Conservation (phyloP, 2,797 vertebrate species). For the Ctenochaetus hawaiiensis region DNA sequence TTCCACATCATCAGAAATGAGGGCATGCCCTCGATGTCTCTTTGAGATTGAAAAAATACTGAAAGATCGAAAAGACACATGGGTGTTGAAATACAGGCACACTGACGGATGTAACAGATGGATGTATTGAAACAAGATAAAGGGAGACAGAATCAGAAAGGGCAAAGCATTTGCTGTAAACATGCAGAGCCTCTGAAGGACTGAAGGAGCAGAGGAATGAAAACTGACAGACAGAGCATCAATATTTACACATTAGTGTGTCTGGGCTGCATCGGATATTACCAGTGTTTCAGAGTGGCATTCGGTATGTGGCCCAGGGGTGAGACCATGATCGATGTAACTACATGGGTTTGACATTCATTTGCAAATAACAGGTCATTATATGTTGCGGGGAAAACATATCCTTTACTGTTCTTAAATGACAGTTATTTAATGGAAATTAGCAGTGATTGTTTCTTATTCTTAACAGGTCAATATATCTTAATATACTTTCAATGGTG, state of each 20-base stretch:
- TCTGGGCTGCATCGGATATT: not conserved
- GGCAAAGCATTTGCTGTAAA: constrained; percentile 5
- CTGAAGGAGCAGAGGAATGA: not conserved
- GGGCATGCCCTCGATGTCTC: too few species aligned
- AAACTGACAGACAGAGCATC: not conserved
- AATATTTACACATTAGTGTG: not conserved
- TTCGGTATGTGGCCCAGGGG: not conserved
- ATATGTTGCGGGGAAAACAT: not conserved
- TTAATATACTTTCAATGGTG: not conserved
- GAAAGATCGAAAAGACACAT: not conserved
- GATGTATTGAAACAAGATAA: constrained; percentile 15
- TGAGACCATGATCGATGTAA: constrained; percentile 1
- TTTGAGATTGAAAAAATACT: too few species aligned
- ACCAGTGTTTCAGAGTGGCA: not conserved
- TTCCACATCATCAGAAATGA: too few species aligned
- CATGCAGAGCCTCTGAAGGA: not conserved
- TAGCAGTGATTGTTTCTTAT: not conserved
- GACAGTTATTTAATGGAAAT: not conserved
- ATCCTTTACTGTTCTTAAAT: not conserved
- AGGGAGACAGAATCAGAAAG: constrained; percentile 22
- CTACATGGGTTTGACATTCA: constrained; percentile 6
- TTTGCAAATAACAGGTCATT: not conserved
- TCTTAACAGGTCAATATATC: not conserved
- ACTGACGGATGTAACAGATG: constrained; percentile 31
- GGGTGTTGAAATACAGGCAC: constrained; percentile 3